These are phyloP conservation scores for Terebella lapidaria DNA, from an alignment of 2,888 invertebrate genomes.

Conservation along the genomic window DNA sequence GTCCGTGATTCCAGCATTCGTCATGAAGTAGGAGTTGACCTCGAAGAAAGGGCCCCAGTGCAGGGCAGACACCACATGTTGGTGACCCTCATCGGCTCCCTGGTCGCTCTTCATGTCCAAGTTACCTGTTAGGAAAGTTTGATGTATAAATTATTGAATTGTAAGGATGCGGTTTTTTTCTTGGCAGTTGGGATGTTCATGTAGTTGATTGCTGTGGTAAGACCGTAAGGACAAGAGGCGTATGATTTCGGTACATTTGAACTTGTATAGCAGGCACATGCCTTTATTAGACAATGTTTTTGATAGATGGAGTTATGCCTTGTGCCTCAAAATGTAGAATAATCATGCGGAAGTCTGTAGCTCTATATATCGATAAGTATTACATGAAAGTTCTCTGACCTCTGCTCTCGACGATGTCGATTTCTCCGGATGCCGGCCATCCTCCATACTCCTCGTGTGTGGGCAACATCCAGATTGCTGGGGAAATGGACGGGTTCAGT, in stretches of 20 bases:
- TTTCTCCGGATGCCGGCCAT: slow-evolving; percentile 70
- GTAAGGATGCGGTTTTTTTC: no score
- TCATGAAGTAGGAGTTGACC: slow-evolving; percentile 25
- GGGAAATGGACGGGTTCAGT: slow-evolving; percentile 6
- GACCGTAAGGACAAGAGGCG: no score
- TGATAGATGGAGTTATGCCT: no score
- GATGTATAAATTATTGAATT: no score
- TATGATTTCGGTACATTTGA: no score
- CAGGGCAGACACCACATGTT: slow-evolving; percentile 58
- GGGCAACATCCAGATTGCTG: slow-evolving; percentile 71
- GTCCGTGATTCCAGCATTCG: slow-evolving; percentile 5
- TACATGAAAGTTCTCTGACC: slow-evolving; percentile 66
- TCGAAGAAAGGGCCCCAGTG: slow-evolving; percentile 64
- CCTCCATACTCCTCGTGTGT: slow-evolving; percentile 62
- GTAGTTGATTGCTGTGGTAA: no score
- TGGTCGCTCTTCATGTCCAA: slow-evolving; percentile 4
- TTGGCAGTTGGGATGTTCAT: no score
- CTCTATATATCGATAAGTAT: no score
- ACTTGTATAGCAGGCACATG: no score
- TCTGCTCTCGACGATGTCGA: slow-evolving; percentile 67
- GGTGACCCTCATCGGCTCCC: slow-evolving; percentile 35
- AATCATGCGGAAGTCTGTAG: no score
- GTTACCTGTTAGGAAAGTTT: slow-evolving; percentile 1
- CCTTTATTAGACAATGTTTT: no score
- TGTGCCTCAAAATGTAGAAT: no score